phyloP scores from a whole-genome alignment of 2,888 invertebrate genomes.

The Ischnura elegans region DNA sequence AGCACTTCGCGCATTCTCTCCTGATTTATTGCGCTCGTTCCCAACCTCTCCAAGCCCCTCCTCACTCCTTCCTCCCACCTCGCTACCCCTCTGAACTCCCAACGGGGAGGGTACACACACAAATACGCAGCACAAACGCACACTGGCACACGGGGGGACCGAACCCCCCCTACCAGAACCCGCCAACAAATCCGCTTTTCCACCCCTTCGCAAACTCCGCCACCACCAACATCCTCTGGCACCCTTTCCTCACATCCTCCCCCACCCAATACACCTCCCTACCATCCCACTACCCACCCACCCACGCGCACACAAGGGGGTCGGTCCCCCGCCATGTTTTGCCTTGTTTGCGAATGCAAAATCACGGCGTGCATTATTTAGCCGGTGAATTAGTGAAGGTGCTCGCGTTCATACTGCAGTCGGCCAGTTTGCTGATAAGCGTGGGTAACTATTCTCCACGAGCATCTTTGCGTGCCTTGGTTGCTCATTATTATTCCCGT shows the following conservation, averaged over 20 bases:
- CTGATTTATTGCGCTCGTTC: constrained; percentile 64
- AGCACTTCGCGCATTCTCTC: constrained; percentile 67
- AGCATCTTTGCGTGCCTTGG: background rate
- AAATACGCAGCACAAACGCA: background rate
- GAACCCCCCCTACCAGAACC: background rate
- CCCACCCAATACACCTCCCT: background rate
- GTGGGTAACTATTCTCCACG: background rate
- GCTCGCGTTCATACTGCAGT: background rate
- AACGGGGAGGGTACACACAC: background rate
- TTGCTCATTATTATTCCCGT: too few species aligned
- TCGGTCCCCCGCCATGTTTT: background rate
- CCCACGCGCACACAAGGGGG: background rate
- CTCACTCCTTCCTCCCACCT: background rate
- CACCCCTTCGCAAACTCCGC: background rate
- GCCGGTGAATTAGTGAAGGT: background rate
- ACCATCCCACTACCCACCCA: background rate
- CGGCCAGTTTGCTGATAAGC: background rate
- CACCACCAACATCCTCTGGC: background rate
- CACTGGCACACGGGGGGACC: background rate
- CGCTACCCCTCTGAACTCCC: constrained; percentile 15
- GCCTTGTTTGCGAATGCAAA: background rate
- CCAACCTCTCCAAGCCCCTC: background rate
- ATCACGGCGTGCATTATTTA: background rate
- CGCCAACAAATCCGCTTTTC: background rate
- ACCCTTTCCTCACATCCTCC: background rate